These are phyloP conservation scores for Umimayanthus chanpuru DNA, from an alignment of 92 coral and sea anemone genomes.

Conservation along the genomic window DNA sequence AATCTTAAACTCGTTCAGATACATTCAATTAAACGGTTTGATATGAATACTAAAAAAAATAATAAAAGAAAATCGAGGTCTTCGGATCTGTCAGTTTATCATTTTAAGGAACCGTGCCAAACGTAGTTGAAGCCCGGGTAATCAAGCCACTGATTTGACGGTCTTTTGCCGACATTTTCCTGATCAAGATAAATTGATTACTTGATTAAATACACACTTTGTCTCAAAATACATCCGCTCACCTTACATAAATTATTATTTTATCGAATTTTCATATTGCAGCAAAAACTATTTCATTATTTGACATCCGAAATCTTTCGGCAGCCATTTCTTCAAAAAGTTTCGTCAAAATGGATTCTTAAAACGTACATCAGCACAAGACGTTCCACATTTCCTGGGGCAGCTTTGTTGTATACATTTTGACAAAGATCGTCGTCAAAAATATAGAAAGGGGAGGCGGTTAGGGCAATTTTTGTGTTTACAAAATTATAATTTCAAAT, in stretches of 20 bases:
- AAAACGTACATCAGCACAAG: too few relatives aligned
- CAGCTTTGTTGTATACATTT: background rate
- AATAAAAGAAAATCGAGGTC: background rate
- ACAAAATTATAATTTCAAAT: background rate
- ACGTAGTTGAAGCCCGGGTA: background rate
- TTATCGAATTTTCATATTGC: background rate
- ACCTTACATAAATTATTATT: constrained; percentile 2
- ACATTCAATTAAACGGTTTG: background rate
- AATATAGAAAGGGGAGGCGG: background rate
- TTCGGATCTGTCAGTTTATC: background rate
- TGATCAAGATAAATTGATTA: constrained; percentile 13
- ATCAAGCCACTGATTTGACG: background rate
- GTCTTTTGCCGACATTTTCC: background rate
- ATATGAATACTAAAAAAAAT: background rate
- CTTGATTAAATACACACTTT: constrained; percentile 19
- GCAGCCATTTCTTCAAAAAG: too few relatives aligned
- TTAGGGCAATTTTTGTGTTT: background rate
- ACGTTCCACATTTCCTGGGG: too few relatives aligned
- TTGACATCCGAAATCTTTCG: too few relatives aligned
- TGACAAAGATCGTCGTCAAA: background rate
- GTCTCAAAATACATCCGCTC: constrained; percentile 16
- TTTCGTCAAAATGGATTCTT: too few relatives aligned
- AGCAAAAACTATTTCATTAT: too few relatives aligned
- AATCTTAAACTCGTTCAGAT: background rate
- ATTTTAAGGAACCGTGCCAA: background rate